These are phyloP conservation scores for Hirudo medicinalis DNA, from an alignment of 1,140 invertebrate genomes.

Conservation along the genomic window DNA sequence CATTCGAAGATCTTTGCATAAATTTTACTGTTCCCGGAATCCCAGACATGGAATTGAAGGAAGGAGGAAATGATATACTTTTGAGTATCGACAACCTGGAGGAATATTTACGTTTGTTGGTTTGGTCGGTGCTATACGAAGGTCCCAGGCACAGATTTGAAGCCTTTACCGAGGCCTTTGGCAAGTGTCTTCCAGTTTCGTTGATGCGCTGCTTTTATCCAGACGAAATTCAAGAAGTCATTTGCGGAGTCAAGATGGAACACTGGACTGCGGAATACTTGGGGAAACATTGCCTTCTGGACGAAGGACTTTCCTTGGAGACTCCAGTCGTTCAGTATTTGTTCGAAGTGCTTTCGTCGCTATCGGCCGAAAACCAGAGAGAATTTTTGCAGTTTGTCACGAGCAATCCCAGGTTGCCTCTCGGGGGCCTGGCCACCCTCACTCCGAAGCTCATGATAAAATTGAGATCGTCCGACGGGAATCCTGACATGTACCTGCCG, in stretches of 20 bases:
- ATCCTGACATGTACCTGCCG: slow-evolving; percentile 83
- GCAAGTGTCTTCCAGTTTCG: no score
- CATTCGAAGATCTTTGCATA: slow-evolving; percentile 74
- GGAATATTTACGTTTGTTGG: slow-evolving; percentile 57
- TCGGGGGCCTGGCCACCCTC: slow-evolving; percentile 76
- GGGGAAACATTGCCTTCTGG: slow-evolving; percentile 80
- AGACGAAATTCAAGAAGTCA: no score
- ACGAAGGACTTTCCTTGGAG: slow-evolving; percentile 89
- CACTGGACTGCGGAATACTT: slow-evolving; percentile 78
- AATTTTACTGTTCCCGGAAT: slow-evolving; percentile 91
- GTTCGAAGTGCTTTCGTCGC: slow-evolving; percentile 80
- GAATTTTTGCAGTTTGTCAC: slow-evolving; percentile 96
- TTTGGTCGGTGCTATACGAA: no score
- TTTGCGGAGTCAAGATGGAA: slow-evolving; percentile 62
- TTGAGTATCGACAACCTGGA: slow-evolving; percentile 86
- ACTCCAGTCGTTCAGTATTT: slow-evolving; percentile 83
- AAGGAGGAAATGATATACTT: slow-evolving; percentile 73
- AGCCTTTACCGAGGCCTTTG: no score
- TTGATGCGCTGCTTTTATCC: no score
- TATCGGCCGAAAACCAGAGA: slow-evolving; percentile 75
- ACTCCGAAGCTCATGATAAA: slow-evolving; percentile 91
- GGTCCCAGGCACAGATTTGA: no score
- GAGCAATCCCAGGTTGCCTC: slow-evolving; percentile 86
- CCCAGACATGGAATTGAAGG: slow-evolving; percentile 76
- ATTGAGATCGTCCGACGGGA: slow-evolving; percentile 59